Conservation (phyloP, 2,113 vertebrate species). For the Epinephelus lanceolatus region DNA sequence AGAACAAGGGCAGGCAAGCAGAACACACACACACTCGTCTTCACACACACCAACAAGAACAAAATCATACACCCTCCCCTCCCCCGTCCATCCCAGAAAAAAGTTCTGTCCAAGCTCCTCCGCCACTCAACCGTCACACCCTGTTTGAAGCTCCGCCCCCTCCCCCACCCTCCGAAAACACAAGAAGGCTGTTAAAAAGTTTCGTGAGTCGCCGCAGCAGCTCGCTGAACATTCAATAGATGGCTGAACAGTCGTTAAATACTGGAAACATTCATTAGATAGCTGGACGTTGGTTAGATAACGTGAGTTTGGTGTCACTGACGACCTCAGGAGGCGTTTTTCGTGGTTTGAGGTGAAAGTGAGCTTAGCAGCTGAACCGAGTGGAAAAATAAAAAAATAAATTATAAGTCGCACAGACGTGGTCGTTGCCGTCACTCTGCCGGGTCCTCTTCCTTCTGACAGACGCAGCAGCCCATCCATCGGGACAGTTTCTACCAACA, state of each 20-base stretch:
- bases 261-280: conserved; percentile 79
- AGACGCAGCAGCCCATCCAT: conserved; percentile 65
- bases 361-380: conserved; percentile 80
- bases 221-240: conserved; percentile 79
- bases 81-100: conserved; percentile 50
- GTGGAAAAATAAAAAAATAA: conserved; percentile 53
- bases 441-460: conserved; percentile 20
- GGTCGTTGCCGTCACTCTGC: conserved; percentile 32
- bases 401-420: conserved; percentile 49
- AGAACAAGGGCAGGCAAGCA: conserved; percentile 70
- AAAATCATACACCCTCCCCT: conserved; percentile 57
- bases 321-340: conserved; percentile 70
- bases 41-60: conserved; percentile 45
- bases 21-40: conserved; percentile 30
- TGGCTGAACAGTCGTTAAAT: conserved; percentile 80
- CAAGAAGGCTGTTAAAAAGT: conserved; percentile 74
- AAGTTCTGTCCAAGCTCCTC: conserved; percentile 51
- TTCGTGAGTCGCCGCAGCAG: conserved; percentile 13
- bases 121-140: conserved; percentile 30
- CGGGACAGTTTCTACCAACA: conserved; percentile 15
- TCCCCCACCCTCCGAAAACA: conserved; percentile 29
- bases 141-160: conserved; percentile 39
- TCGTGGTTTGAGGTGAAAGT: conserved; percentile 72
- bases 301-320: conserved; percentile 64
- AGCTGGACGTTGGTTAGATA: conserved; percentile 66